A percentile compares a stretch with the other conserved stretches of the same genome.
These are phyloP conservation scores for Trachymyrmex cornetzi DNA, from an alignment of 1,140 invertebrate genomes.

Conservation along the genomic window DNA sequence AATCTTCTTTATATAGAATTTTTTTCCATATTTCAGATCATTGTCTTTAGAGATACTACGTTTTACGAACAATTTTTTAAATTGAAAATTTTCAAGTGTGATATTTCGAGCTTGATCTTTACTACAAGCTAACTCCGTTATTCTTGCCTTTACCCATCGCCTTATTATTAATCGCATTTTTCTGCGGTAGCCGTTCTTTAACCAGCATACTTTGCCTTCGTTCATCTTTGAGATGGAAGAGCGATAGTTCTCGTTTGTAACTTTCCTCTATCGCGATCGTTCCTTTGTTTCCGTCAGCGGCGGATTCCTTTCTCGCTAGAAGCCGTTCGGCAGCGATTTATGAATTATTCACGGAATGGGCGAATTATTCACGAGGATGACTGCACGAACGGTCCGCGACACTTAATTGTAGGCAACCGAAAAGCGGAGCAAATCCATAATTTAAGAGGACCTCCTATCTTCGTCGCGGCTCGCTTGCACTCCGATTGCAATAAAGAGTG, in stretches of 20 bases:
- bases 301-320: not conserved
- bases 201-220: slow-evolving; percentile 13
- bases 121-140: slow-evolving; percentile 2
- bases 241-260: slow-evolving; percentile 44
- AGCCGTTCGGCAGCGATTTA: slow-evolving; percentile 63
- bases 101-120: not conserved
- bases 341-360: slow-evolving; percentile 69
- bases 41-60: not conserved
- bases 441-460: slow-evolving; percentile 23
- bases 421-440: slow-evolving; percentile 49
- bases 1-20: not conserved
- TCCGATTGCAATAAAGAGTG: not conserved
- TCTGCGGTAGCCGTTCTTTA: slow-evolving; percentile 37
- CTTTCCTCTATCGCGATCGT: slow-evolving; percentile 27
- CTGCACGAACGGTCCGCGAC: slow-evolving; percentile 28
- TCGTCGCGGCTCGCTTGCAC: not conserved
- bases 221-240: slow-evolving; percentile 14
- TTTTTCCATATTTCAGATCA: not conserved
- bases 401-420: slow-evolving; percentile 56
- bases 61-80: slow-evolving; percentile 13
- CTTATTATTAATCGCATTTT: slow-evolving; percentile 61
- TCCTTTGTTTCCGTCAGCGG: slow-evolving; percentile 30
- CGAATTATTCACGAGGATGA: slow-evolving; percentile 63
- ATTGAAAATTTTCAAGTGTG: not conserved
- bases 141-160: not conserved